phyloP scores from a whole-genome alignment of 2,113 vertebrate species.

The Cathartes aura region DNA sequence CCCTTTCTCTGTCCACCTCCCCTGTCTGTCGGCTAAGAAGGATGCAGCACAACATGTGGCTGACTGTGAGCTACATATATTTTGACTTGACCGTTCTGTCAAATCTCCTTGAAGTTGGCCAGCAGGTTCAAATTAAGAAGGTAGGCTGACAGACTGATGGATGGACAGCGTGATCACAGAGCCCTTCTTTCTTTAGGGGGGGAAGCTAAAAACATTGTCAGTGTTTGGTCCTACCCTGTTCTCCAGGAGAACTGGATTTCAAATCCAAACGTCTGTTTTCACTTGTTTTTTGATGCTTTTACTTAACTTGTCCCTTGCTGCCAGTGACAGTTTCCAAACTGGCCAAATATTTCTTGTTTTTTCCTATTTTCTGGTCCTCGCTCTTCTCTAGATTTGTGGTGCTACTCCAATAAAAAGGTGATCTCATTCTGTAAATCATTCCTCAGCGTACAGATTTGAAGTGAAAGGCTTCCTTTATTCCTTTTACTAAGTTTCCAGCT shows the following conservation, averaged over 20 bases:
- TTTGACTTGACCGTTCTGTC: not conserved
- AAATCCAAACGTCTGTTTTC: not conserved
- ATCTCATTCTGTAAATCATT: conserved; percentile 16
- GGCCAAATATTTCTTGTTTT: not conserved
- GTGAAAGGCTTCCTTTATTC: conserved; percentile 11
- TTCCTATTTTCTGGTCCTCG: not conserved
- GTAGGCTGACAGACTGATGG: not conserved
- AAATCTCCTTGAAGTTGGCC: not conserved
- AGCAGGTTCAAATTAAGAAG: not conserved
- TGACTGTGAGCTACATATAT: not conserved
- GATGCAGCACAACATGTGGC: not conserved
- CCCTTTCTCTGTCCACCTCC: not conserved
- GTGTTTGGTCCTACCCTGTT: not conserved
- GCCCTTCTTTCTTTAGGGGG: not conserved
- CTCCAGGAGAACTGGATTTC: not conserved
- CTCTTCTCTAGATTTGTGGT: not conserved
- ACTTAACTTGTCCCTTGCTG: not conserved
- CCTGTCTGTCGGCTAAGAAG: not conserved
- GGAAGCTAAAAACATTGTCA: not conserved
- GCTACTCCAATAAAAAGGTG: not conserved
- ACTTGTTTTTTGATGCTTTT: not conserved
- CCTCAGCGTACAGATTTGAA: not conserved
- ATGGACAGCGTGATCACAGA: not conserved
- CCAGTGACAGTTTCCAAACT: not conserved
- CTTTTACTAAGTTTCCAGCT: not conserved